Evolutionary conservation across 2,113 vertebrate genomes (phyloP).

Genomic region (Hucho hucho): DNA sequence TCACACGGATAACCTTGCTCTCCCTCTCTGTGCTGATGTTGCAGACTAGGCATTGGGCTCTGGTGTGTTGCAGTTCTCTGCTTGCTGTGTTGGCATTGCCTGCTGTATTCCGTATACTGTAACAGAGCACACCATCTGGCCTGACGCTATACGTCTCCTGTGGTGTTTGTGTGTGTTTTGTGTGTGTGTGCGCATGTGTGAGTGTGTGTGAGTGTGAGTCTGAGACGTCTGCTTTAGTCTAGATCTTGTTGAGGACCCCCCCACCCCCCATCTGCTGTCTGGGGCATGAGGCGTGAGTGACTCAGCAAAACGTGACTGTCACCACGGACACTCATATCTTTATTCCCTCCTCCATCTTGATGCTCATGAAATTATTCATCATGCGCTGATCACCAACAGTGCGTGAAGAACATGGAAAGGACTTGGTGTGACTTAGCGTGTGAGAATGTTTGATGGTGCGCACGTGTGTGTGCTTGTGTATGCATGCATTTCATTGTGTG

Average conservation of each 20-base stretch:
- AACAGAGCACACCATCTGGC: neutral
- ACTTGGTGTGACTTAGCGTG: neutral
- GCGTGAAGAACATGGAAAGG: conserved; percentile 9
- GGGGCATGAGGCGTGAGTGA: conserved; percentile 37
- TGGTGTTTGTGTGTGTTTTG: neutral
- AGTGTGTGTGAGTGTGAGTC: neutral
- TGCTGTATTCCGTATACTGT: neutral
- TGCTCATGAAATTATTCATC: conserved; percentile 11
- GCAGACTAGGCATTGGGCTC: neutral
- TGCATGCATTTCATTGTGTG: neutral
- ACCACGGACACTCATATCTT: conserved; percentile 33
- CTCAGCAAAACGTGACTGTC: conserved; percentile 67
- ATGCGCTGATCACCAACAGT: conserved; percentile 15
- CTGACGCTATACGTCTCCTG: neutral
- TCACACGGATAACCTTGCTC: neutral
- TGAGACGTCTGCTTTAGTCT: neutral
- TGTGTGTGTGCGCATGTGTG: neutral
- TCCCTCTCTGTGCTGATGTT: neutral
- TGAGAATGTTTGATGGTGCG: neutral
- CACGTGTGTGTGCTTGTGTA: neutral
- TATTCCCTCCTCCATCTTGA: conserved; percentile 4
- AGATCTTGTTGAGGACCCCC: neutral
- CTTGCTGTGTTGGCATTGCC: neutral
- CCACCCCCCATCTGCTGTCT: conserved; percentile 23
- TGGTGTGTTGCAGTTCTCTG: neutral